phyloP scores from a whole-genome alignment of 2,113 vertebrate species.

The Theristicus caerulescens region DNA sequence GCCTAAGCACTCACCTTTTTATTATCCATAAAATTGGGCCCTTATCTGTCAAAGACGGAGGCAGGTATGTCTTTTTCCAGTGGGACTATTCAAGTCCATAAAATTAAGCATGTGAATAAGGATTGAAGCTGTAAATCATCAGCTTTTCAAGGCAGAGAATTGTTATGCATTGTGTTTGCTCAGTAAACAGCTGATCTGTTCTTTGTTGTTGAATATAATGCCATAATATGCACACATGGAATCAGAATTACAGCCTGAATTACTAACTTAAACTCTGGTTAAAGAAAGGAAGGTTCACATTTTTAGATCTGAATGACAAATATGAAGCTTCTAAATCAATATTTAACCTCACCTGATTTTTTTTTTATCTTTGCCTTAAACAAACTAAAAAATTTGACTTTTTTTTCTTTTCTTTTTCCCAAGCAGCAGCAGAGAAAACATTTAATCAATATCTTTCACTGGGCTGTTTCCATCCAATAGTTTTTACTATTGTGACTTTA shows the following conservation, averaged over 20 bases:
- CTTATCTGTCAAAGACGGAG: not conserved
- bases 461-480: not conserved
- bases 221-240: not conserved
- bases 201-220: not conserved
- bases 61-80: not conserved
- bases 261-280: not conserved
- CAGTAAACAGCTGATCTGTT: not conserved
- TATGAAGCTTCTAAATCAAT: not conserved
- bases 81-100: not conserved
- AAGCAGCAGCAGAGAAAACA: not conserved
- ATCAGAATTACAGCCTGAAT: not conserved
- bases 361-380: not conserved
- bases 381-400: not conserved
- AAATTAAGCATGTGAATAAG: not conserved
- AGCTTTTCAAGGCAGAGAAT: not conserved
- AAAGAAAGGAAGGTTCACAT: not conserved
- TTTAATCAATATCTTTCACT: not conserved
- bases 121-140: not conserved
- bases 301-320: not conserved
- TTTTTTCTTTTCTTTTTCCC: not conserved
- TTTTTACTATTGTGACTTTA: not conserved
- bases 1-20: not conserved
- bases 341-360: not conserved
- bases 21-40: not conserved
- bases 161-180: not conserved